These are phyloP conservation scores for Pachypsylla venusta DNA, from an alignment of 1,140 invertebrate genomes.

Conservation along the genomic window DNA sequence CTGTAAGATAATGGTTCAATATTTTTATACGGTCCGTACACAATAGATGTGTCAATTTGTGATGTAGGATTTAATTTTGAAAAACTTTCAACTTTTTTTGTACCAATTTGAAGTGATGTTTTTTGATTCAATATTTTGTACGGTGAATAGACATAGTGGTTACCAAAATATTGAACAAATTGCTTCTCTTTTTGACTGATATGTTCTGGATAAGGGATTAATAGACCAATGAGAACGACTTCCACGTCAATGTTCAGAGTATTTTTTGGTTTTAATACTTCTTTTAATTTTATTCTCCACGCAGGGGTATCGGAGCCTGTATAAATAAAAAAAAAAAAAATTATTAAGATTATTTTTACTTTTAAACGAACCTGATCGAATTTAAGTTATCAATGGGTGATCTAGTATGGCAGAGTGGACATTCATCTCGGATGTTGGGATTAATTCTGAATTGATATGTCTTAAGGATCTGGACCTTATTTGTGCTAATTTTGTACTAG, in stretches of 20 bases:
- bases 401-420: no score
- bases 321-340: no score
- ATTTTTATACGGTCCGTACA: slow-evolving; percentile 77
- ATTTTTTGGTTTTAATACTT: slow-evolving; percentile 9
- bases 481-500: no score
- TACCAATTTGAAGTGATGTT: slow-evolving; percentile 59
- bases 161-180: slow-evolving; percentile 71
- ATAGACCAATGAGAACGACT: slow-evolving; percentile 53
- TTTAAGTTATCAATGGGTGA: no score
- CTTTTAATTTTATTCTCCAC: slow-evolving; percentile 36
- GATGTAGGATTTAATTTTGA: slow-evolving; percentile 72
- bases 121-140: slow-evolving; percentile 66
- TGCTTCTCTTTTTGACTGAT: slow-evolving; percentile 90
- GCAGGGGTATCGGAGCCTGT: no score
- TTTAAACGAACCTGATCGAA: no score
- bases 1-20: slow-evolving; percentile 42
- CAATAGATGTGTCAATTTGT: slow-evolving; percentile 59
- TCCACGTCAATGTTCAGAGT: slow-evolving; percentile 43
- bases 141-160: slow-evolving; percentile 67
- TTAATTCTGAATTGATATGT: no score
- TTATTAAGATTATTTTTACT: no score
- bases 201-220: slow-evolving; percentile 66
- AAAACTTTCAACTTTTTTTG: slow-evolving; percentile 68
- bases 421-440: no score
- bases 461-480: no score